phyloP scores from a whole-genome alignment of 2,888 invertebrate genomes.

The Brassicogethes aeneus region DNA sequence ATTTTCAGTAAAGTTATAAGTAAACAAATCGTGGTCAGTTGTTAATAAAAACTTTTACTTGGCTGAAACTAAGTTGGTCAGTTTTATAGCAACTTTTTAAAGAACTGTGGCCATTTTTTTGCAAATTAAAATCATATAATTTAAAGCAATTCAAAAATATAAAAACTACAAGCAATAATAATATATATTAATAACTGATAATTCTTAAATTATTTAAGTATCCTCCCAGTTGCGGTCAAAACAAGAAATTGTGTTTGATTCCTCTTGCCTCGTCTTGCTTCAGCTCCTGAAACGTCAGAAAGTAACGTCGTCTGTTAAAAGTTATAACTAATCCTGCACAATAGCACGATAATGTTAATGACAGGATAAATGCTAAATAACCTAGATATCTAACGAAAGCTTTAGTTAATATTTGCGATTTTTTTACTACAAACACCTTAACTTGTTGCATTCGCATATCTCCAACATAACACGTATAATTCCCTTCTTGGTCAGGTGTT shows the following conservation, averaged over 20 bases:
- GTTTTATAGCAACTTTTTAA: slow-evolving; percentile 46
- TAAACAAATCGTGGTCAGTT: slow-evolving; percentile 40
- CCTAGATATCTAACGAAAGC: slow-evolving; percentile 50
- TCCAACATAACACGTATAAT: slow-evolving; percentile 59
- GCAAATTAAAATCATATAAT: too few species aligned
- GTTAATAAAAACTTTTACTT: slow-evolving; percentile 39
- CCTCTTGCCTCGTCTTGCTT: slow-evolving; percentile 19
- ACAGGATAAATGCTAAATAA: slow-evolving; percentile 49
- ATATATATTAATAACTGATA: too few species aligned
- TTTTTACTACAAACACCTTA: slow-evolving; percentile 44
- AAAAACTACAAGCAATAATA: too few species aligned
- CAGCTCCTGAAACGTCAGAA: slow-evolving; percentile 34
- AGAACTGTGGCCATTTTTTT: slow-evolving; percentile 35
- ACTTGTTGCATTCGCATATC: slow-evolving; percentile 48
- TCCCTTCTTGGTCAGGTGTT: slow-evolving; percentile 54
- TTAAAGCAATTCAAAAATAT: too few species aligned
- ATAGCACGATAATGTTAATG: slow-evolving; percentile 48
- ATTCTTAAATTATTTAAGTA: too few species aligned
- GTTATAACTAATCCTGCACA: slow-evolving; percentile 48
- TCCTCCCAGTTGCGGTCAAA: too few species aligned
- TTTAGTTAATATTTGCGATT: slow-evolving; percentile 44
- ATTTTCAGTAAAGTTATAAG: slow-evolving; percentile 34
- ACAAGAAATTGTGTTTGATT: not conserved
- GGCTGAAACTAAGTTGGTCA: slow-evolving; percentile 30
- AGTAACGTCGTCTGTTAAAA: slow-evolving; percentile 41